Percentiles rank a stretch among this genome's conserved stretches.
phyloP scores from a whole-genome alignment of 2,797 vertebrate genomes.

The Australoheros facetus region DNA sequence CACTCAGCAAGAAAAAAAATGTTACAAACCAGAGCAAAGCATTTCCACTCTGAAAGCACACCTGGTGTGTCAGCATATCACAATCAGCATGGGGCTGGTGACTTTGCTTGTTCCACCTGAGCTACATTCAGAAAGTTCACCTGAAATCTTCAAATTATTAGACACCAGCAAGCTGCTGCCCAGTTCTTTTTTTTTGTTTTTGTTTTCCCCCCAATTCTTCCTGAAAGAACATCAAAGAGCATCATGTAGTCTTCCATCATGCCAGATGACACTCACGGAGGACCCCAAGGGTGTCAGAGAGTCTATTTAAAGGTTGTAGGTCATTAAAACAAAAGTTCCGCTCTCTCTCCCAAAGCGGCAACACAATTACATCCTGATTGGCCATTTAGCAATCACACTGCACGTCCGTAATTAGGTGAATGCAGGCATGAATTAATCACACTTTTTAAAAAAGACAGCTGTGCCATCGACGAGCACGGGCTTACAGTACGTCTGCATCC shows the following conservation, averaged over 20 bases:
- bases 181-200: not conserved
- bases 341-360: conserved; percentile 59
- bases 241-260: not conserved
- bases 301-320: conserved; percentile 78
- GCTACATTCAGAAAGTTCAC: conserved; percentile 2
- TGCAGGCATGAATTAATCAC: conserved; percentile 74
- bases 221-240: conserved; percentile 26
- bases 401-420: conserved; percentile 73
- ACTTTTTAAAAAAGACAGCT: conserved; percentile 73
- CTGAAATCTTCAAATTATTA: conserved; percentile 10
- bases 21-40: conserved; percentile 14
- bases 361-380: conserved; percentile 81
- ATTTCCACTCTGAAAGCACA: conserved; percentile 11
- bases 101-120: not conserved
- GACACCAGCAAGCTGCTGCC: conserved; percentile 17
- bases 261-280: conserved; percentile 15
- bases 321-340: conserved; percentile 76
- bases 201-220: not conserved
- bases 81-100: conserved; percentile 4
- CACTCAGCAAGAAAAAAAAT: conserved; percentile 1
- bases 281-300: conserved; percentile 32
- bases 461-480: conserved; percentile 51
- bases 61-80: conserved; percentile 25
- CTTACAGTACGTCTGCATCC: conserved; percentile 52
- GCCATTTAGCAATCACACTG: conserved; percentile 79